Evolutionary conservation across 2,797 vertebrate genomes (phyloP).

Genomic region (Semotilus atromaculatus): DNA sequence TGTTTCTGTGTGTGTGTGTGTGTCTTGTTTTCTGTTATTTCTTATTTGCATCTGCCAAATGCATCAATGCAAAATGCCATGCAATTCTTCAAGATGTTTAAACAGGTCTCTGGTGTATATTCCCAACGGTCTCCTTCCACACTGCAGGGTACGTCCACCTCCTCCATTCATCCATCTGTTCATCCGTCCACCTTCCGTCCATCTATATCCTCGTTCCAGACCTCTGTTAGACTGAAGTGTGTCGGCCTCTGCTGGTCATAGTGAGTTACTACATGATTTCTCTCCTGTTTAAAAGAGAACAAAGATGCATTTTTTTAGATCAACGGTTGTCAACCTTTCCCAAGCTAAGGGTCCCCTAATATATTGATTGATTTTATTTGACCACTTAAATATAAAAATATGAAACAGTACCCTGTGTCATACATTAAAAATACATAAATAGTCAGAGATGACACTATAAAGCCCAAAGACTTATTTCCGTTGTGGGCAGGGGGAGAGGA

Average conservation of each 20-base stretch:
- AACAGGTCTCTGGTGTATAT: background rate
- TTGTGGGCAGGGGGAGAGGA: too few species aligned
- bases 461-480: too few species aligned
- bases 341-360: background rate
- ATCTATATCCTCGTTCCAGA: background rate
- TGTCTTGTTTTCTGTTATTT: background rate
- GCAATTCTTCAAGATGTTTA: background rate
- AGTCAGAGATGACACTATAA: too few species aligned
- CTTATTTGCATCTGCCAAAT: background rate
- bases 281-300: constrained; percentile 45
- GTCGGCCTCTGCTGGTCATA: constrained; percentile 51
- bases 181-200: background rate
- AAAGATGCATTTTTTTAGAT: constrained; percentile 4
- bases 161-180: constrained; percentile 12
- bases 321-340: background rate
- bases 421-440: too few species aligned
- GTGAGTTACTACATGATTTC: background rate
- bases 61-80: background rate
- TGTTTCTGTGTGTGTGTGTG: background rate
- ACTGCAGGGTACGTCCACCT: background rate
- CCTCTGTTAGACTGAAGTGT: constrained; percentile 31
- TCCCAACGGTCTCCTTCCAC: constrained; percentile 3
- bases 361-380: too few species aligned
- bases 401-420: too few species aligned
- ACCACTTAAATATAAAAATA: too few species aligned